A percentile compares a stretch with the other conserved stretches of the same genome.
phyloP scores from a whole-genome alignment of 2,113 vertebrate species.

The Noctilio leporinus region DNA sequence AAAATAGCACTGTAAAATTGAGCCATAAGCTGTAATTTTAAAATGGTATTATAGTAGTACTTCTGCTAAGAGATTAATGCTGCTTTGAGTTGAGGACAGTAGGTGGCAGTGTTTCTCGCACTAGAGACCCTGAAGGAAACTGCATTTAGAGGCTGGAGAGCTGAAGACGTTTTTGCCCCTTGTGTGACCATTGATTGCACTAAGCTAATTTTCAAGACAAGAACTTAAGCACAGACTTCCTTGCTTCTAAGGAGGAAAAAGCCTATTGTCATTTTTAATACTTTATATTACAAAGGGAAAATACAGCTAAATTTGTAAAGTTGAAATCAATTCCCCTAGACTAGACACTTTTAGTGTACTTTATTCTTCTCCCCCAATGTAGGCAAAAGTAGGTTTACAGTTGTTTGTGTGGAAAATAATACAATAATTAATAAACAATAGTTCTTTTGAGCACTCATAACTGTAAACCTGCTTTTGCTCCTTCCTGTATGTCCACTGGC shows the following conservation, averaged over 20 bases:
- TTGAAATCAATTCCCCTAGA: not conserved
- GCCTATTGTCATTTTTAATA: not conserved
- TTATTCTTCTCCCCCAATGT: not conserved
- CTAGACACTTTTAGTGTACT: not conserved
- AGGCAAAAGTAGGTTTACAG: no score
- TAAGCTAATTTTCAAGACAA: not conserved
- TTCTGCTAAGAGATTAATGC: not conserved
- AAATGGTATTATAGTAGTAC: not conserved
- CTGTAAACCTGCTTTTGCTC: no score
- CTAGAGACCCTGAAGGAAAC: not conserved
- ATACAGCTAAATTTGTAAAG: not conserved
- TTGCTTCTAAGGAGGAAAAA: not conserved
- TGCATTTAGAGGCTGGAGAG: rapidly evolving
- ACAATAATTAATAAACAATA: no score
- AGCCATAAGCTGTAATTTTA: not conserved
- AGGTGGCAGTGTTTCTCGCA: conserved; percentile 40
- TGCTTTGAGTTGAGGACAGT: not conserved
- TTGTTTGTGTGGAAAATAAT: no score
- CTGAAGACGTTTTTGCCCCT: not conserved
- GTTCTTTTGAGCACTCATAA: no score
- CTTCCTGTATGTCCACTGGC: not conserved
- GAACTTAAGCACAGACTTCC: not conserved
- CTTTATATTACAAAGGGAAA: not conserved
- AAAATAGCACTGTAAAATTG: not conserved
- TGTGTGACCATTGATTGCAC: not conserved